Percentiles rank a stretch among this genome's conserved stretches.
Conservation (phyloP, 2,113 vertebrate genomes). For the Coryphaenoides rupestris region DNA sequence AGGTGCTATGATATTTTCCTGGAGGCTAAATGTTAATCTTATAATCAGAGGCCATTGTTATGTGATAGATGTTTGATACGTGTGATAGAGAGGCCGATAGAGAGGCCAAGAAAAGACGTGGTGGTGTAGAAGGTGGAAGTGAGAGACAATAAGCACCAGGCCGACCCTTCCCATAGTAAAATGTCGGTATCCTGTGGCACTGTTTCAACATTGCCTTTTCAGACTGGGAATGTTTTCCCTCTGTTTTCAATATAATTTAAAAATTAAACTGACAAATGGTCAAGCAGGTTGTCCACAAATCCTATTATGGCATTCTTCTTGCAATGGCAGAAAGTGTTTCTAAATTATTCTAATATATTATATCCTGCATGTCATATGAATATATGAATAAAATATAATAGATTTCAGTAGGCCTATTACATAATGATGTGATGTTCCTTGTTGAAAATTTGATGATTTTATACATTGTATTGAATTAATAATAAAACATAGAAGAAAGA, state of each 20-base stretch:
- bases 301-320: not conserved
- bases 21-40: slow-evolving; percentile 35
- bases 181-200: slow-evolving; percentile 49
- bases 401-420: no score
- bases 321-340: not conserved
- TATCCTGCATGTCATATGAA: not conserved
- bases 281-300: not conserved
- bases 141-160: slow-evolving; percentile 58
- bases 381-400: not conserved
- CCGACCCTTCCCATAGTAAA: slow-evolving; percentile 66
- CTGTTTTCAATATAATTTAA: slow-evolving; percentile 44
- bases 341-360: not conserved
- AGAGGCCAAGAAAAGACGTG: slow-evolving; percentile 44
- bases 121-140: slow-evolving; percentile 65
- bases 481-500: slow-evolving; percentile 4
- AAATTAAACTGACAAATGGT: slow-evolving; percentile 23
- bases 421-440: no score
- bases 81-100: slow-evolving; percentile 45
- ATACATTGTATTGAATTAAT: slow-evolving; percentile 2
- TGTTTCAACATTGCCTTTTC: slow-evolving; percentile 35
- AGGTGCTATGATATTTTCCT: slow-evolving; percentile 38
- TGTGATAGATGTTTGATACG: slow-evolving; percentile 58
- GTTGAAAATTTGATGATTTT: slow-evolving; percentile 2
- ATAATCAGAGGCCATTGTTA: slow-evolving; percentile 65
- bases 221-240: slow-evolving; percentile 53